Percentiles rank a stretch among this genome's conserved stretches.
phyloP scores from a whole-genome alignment of 2,797 vertebrate genomes.

The Tragelaphus oryx region DNA sequence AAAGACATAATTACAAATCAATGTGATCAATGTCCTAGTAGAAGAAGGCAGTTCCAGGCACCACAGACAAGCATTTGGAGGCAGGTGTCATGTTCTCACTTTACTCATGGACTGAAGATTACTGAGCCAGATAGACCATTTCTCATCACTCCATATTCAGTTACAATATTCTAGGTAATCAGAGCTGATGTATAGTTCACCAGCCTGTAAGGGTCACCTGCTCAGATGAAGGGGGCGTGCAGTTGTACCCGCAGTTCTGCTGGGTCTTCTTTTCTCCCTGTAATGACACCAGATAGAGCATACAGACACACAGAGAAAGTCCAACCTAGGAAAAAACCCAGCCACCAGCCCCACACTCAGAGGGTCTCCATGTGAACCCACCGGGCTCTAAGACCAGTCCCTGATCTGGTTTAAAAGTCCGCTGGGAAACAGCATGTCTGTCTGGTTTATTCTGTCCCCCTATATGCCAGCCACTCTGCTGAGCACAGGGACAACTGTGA shows the following conservation, averaged over 20 bases:
- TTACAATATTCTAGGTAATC: background rate
- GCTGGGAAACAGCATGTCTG: background rate
- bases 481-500: background rate
- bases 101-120: background rate
- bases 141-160: background rate
- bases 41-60: background rate
- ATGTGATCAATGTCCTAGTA: background rate
- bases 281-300: background rate
- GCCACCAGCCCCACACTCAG: background rate
- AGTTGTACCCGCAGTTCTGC: background rate
- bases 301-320: background rate
- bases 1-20: slow-evolving; percentile 28
- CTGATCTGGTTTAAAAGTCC: background rate
- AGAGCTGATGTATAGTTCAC: background rate
- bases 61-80: background rate
- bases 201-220: background rate
- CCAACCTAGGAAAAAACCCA: background rate
- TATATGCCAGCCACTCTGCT: background rate
- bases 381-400: background rate
- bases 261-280: background rate
- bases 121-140: background rate
- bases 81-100: background rate
- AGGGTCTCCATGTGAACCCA: background rate
- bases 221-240: background rate
- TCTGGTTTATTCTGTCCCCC: background rate